These are phyloP conservation scores for Heteractis magnifica DNA, from an alignment of 92 coral and sea anemone species.

Conservation along the genomic window DNA sequence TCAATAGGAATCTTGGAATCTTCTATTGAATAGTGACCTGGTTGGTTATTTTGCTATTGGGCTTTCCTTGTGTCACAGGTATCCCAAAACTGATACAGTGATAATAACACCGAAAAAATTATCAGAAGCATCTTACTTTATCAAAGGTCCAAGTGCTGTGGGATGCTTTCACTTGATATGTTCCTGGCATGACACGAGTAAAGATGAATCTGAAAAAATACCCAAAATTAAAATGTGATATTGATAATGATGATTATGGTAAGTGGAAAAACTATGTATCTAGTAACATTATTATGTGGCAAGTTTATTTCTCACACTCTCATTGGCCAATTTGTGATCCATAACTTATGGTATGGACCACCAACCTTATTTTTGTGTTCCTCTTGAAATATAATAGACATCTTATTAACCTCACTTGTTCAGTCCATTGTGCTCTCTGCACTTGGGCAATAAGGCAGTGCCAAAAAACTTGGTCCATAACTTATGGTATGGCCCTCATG, in stretches of 20 bases:
- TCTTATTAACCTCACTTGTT: no score
- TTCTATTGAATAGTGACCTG: neutral
- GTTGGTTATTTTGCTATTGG: neutral
- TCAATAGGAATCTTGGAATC: neutral
- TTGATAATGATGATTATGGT: neutral
- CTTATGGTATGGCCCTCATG: no score
- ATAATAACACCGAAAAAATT: neutral
- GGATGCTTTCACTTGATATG: constrained; percentile 72
- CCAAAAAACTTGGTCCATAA: no score
- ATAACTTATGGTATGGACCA: no score
- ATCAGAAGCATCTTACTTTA: constrained; percentile 47
- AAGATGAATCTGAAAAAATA: constrained; percentile 70
- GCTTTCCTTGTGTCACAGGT: constrained; percentile 12
- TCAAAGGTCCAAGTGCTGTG: constrained; percentile 93
- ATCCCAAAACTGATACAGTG: neutral
- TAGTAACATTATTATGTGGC: neutral
- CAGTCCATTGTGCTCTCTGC: no score
- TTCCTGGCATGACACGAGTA: constrained; percentile 90
- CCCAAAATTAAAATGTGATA: neutral
- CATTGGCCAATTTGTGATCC: no score
- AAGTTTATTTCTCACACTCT: no score
- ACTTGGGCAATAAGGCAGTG: no score
- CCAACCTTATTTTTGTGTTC: no score
- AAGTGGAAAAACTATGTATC: no score
- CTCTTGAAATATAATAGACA: no score